phyloP scores from a whole-genome alignment of 2,888 invertebrate genomes.

The Caenorhabditis drosophilae region DNA sequence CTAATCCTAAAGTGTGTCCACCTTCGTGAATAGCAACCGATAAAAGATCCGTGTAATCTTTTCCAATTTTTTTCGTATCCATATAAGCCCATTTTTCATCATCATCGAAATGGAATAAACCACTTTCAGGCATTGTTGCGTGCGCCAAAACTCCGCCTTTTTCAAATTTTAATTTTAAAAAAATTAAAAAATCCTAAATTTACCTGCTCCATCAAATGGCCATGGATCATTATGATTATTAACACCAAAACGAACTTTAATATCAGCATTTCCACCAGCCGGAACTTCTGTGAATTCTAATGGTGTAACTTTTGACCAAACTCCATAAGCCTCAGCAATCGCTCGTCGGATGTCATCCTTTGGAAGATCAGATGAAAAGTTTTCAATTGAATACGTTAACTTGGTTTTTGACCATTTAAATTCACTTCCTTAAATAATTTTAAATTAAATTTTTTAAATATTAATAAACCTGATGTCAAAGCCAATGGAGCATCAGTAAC shows the following conservation, averaged over 20 bases:
- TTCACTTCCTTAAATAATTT: constrained; percentile 9
- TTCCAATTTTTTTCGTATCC: constrained; percentile 60
- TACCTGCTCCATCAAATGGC: constrained; percentile 65
- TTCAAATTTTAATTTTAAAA: background rate
- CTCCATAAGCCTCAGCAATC: constrained; percentile 62
- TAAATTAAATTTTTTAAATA: constrained; percentile 12
- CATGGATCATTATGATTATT: constrained; percentile 66
- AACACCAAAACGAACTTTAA: constrained; percentile 63
- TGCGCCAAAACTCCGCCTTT: constrained; percentile 66
- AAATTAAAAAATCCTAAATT: background rate
- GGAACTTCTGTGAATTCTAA: constrained; percentile 62
- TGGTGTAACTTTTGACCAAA: constrained; percentile 59
- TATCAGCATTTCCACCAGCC: constrained; percentile 44
- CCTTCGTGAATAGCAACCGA: constrained; percentile 68
- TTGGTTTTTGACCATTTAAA: constrained; percentile 64
- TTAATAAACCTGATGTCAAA: constrained; percentile 27
- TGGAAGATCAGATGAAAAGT: constrained; percentile 61
- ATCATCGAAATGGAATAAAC: constrained; percentile 68
- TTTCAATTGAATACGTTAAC: constrained; percentile 65
- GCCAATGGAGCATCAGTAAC: constrained; percentile 59
- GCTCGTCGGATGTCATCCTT: constrained; percentile 59
- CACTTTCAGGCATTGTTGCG: constrained; percentile 67
- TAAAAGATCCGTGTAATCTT: constrained; percentile 58
- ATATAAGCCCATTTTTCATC: constrained; percentile 67
- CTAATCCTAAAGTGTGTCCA: constrained; percentile 55